A percentile compares a stretch with the other conserved stretches of the same genome.
Evolutionary conservation across 2,888 invertebrate genomes (phyloP).

Genomic region (Gari tellinella): DNA sequence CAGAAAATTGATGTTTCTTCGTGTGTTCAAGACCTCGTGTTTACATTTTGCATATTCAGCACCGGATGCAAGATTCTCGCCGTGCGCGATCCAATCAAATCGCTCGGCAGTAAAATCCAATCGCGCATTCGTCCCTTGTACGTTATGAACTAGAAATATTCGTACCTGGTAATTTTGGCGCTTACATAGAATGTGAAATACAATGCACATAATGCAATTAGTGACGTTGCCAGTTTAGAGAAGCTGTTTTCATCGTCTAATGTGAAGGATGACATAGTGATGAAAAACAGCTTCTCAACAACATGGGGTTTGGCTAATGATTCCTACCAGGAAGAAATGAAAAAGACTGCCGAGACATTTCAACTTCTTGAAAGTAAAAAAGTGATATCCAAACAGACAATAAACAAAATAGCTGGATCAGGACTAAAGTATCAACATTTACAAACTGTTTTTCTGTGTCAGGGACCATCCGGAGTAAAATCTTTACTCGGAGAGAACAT

Average conservation of each 20-base stretch:
- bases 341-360: constrained; percentile 9
- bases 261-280: background rate
- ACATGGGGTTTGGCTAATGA: too few relatives aligned
- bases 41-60: too few relatives aligned
- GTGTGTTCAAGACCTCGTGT: too few relatives aligned
- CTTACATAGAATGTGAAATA: too few relatives aligned
- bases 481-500: constrained; percentile 9
- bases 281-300: constrained; percentile 16
- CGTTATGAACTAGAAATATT: too few relatives aligned
- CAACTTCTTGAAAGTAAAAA: constrained; percentile 2
- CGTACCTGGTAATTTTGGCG: too few relatives aligned
- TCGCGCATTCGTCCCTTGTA: too few relatives aligned
- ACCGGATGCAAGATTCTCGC: too few relatives aligned
- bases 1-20: too few relatives aligned
- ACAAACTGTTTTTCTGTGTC: too few relatives aligned
- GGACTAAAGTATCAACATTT: constrained; percentile 12
- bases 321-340: background rate
- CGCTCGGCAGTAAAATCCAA: too few relatives aligned
- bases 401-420: constrained; percentile 16
- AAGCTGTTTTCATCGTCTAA: constrained; percentile 7
- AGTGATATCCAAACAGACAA: constrained; percentile 10
- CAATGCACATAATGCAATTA: constrained; percentile 38
- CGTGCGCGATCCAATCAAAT: too few relatives aligned
- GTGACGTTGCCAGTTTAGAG: constrained; percentile 32
- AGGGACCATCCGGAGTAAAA: background rate